Evolutionary conservation across 1,140 invertebrate genomes (phyloP).

Genomic region (Cyclina sinensis): DNA sequence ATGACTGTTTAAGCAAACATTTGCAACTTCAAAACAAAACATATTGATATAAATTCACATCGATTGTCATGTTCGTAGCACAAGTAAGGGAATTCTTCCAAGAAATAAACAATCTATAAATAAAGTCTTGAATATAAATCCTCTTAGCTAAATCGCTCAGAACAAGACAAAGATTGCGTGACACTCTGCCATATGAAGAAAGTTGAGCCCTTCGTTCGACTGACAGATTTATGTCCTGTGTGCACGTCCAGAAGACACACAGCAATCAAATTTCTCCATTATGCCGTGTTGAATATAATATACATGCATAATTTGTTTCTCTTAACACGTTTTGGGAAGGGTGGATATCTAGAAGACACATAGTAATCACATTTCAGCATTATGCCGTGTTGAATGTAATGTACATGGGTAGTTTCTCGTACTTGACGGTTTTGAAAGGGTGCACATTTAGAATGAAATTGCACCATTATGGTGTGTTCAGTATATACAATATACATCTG

Average conservation of each 20-base stretch:
- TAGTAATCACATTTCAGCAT: background rate
- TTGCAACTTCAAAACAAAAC: too few relatives aligned
- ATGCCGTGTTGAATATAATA: constrained; percentile 47
- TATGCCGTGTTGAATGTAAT: too few relatives aligned
- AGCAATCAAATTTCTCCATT: constrained; percentile 31
- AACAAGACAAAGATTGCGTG: constrained; percentile 37
- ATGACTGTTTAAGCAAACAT: too few relatives aligned
- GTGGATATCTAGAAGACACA: constrained; percentile 1
- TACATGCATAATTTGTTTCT: constrained; percentile 16
- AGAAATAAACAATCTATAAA: constrained; percentile 19
- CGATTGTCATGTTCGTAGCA: background rate
- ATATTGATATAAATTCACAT: background rate
- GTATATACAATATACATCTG: too few relatives aligned
- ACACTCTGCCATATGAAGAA: background rate
- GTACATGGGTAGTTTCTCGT: too few relatives aligned
- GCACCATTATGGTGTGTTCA: too few relatives aligned
- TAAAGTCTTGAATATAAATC: constrained; percentile 12
- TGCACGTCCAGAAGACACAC: constrained; percentile 20
- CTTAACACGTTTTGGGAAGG: background rate
- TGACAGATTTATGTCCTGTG: constrained; percentile 38
- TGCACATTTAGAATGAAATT: too few relatives aligned
- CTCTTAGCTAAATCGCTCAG: background rate
- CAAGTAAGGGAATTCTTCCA: background rate
- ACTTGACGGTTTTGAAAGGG: too few relatives aligned
- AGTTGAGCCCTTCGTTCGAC: constrained; percentile 29